Evolutionary conservation across 37 sponge, comb jelly and placozoan species (phyloP).

Genomic region (Aplysina aerophoba): DNA sequence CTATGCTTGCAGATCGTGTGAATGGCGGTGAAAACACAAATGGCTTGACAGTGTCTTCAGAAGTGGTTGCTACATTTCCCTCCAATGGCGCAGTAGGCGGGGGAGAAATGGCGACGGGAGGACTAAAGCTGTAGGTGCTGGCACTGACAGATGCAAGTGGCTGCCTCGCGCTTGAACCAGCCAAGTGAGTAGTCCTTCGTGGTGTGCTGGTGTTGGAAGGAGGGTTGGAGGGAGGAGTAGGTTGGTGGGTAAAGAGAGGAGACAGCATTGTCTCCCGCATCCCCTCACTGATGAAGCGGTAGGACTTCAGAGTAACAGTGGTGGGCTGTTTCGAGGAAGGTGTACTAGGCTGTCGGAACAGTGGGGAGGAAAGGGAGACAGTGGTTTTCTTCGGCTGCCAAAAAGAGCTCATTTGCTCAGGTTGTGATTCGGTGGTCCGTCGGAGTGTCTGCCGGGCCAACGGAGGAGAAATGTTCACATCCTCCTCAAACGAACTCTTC

Average conservation of each 20-base stretch:
- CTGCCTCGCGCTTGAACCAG: no score
- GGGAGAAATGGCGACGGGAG: background rate
- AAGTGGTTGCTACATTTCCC: background rate
- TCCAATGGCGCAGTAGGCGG: conserved; percentile 8
- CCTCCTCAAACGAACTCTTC: no score
- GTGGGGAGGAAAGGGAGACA: no score
- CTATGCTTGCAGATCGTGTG: background rate
- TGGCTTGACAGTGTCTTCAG: conserved; percentile 3
- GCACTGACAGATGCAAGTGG: background rate
- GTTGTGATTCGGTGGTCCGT: no score
- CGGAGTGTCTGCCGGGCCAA: no score
- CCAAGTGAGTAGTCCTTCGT: background rate
- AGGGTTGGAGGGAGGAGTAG: no score
- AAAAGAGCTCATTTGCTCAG: no score
- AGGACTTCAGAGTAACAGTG: background rate
- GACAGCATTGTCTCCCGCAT: background rate
- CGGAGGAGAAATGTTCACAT: no score
- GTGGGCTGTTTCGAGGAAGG: no score
- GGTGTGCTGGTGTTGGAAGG: background rate
- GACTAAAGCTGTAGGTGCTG: conserved; percentile 13
- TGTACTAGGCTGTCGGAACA: no score
- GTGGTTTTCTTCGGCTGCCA: no score
- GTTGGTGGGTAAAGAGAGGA: no score
- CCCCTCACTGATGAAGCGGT: conserved; percentile 22
- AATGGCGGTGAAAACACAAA: conserved; percentile 27